Evolutionary conservation across 2,888 invertebrate genomes (phyloP), one percentile per base, ranked within the genome.

Genomic region (Eristalinus aeneus): DNA sequence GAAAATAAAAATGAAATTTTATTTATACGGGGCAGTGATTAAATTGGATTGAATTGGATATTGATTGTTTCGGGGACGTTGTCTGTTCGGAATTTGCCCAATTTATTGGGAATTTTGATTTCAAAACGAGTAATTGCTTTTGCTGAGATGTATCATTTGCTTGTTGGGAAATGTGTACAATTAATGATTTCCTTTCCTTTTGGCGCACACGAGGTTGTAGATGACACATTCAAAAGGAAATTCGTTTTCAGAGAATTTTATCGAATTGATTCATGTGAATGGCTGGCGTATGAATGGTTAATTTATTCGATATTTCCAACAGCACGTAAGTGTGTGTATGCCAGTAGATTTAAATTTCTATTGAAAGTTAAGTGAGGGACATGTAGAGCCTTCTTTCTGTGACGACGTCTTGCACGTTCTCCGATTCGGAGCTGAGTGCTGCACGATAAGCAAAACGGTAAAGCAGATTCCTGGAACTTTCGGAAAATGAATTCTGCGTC

Each of bases 11-110:
- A 84, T 79, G 53, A 61, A 84, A 54, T 80, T 80, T 65, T 80
- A 67, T 83, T 67, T 60, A 61, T 72, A 60, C 54, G 71, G 39
- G 68, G 71, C 61, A 75, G 67, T 68, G 80, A 80, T 84, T 80
- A 84, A 80, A 80, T 74, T 84, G 80, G 84, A 80, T 84, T 75
- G 79, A 72, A 80, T 80, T 75, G 67, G 84, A 72, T 80, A 84
- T 84, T 80, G 67, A 84, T 75, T 71, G 80, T 58, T 74, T 80
- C 80, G 74, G 79, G 74, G 79, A 79, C 71, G 65, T 75, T 75
- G 79, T 71, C 46, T 46, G 46, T 46, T 79, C 39, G 74, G 67
- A 74, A 71, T 71, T 79, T 60, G 65, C 23, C 74, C 65, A 75
- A 79, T 84, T 84, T 84, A 65, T 75, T 27, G 20, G 60, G 54